phyloP scores from a whole-genome alignment of 2,797 vertebrate species.

The Chrysocyon brachyurus region DNA sequence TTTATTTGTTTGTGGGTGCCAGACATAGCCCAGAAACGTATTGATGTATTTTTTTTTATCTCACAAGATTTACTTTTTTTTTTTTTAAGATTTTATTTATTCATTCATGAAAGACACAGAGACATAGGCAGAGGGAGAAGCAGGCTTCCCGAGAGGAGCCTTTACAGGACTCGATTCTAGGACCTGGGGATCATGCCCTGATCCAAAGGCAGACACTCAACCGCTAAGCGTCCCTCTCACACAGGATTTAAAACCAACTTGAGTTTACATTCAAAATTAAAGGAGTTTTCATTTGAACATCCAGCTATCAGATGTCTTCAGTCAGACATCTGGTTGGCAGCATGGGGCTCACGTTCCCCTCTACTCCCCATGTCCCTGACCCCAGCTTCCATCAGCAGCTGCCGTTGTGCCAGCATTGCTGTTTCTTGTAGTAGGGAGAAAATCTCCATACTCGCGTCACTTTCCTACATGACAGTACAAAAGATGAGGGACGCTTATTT shows the following conservation, averaged over 20 bases:
- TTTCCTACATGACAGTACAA: not conserved
- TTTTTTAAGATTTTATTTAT: no score
- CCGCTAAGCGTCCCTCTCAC: not conserved
- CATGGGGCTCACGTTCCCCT: not conserved
- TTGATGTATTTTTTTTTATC: not conserved
- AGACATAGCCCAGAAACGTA: not conserved
- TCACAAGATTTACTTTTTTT: no score
- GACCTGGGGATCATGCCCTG: no score
- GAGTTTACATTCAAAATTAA: not conserved
- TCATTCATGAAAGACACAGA: no score
- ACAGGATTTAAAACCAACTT: not conserved
- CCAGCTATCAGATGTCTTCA: not conserved
- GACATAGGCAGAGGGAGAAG: no score
- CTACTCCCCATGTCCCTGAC: not conserved
- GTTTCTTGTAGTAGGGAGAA: not conserved
- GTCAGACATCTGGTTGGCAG: not conserved
- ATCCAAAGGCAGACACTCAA: no score
- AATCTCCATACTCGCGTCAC: not conserved
- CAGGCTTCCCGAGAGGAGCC: no score
- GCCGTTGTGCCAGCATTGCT: not conserved
- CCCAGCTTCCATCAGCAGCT: not conserved
- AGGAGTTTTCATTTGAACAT: not conserved
- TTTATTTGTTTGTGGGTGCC: not conserved
- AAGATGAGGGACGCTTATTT: not conserved
- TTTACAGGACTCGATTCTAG: no score